Evolutionary conservation across 2,113 vertebrate species (phyloP), one percentile per base, ranked within the genome.

Genomic region (Callocephalon fimbriatum): DNA sequence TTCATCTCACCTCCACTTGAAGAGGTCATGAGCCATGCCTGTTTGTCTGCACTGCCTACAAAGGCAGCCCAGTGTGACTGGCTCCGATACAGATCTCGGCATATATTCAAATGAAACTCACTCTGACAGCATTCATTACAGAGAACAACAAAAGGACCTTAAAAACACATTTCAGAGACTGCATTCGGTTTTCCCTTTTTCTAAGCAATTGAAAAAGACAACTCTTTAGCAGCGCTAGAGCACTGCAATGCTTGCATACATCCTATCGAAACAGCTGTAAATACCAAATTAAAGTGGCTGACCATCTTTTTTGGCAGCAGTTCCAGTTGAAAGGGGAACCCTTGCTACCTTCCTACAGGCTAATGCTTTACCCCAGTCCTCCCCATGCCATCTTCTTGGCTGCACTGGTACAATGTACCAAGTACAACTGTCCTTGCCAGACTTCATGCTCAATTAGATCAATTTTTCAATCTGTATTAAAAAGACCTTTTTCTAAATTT

Each of bases 141-240:
- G 17, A 40, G 61, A 85, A 88, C 87, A 93, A 87, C 71, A 72
- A 91, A 94, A 54, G 93, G 25, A 89, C 42, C 73, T 90, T 74
- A 84, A 70, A 80, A 97, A 62, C 65, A 84, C 40, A 94, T 90
- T 93, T 84, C 87, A 74, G 83, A 88, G 51, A 23, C 56, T 42
- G 77, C 31, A 29, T 90, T 90, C 80, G 91, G n/a, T 74, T 85
- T 67, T 81, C 27, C 29, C 6, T 56, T 77, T 58, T 74, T 59
- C 65, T 54, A 54, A 71, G 42, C 47, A 71, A 74, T 1, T 70
- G 61, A 63, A 85, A 91, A 81, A 94, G 45, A 37, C 38, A 67
- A n/a, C 10, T 50, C 31, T 38, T 4, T 11, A 10, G 5, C 32
- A 53, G 17, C 0, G 0, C 25, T 59, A 45, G 19, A 79, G 63